Conservation (phyloP, 2,888 invertebrate genomes). For the Lumbricus terrestris region DNA sequence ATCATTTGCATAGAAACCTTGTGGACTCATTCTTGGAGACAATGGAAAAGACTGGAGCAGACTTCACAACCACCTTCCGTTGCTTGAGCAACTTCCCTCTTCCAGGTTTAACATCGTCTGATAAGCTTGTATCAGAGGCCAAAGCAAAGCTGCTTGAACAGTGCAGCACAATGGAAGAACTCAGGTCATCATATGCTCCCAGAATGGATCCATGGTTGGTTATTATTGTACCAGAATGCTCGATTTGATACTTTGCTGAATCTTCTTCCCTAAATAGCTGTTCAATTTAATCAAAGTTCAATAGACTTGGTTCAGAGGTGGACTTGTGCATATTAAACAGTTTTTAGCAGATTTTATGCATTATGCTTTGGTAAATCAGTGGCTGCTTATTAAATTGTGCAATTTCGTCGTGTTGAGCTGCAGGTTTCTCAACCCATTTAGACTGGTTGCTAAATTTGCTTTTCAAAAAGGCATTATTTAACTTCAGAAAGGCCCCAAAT, state of each 20-base stretch:
- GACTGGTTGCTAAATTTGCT: background rate
- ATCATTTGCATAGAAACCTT: constrained; percentile 47
- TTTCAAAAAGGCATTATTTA: background rate
- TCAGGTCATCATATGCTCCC: constrained; percentile 45
- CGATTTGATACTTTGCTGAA: background rate
- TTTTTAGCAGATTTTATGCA: background rate
- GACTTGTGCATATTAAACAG: background rate
- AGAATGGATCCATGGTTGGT: constrained; percentile 54
- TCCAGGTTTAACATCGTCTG: constrained; percentile 46
- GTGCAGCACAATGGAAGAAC: constrained; percentile 53
- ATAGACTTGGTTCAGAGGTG: background rate
- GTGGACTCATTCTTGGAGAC: constrained; percentile 65
- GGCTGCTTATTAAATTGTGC: background rate
- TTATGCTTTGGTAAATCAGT: background rate
- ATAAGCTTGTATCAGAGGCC: constrained; percentile 33
- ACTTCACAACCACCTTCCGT: constrained; percentile 65
- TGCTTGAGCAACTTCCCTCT: constrained; percentile 50
- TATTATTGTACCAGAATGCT: background rate
- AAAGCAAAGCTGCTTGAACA: constrained; percentile 46
- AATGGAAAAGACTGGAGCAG: constrained; percentile 69
- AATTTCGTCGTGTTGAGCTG: too few relatives aligned
- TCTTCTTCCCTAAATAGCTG: background rate
- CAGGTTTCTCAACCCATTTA: background rate
- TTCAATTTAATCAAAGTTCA: background rate
- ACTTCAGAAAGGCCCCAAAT: background rate